Evolutionary conservation across 1,140 invertebrate genomes (phyloP).

Genomic region (Meloidogyne exigua): DNA sequence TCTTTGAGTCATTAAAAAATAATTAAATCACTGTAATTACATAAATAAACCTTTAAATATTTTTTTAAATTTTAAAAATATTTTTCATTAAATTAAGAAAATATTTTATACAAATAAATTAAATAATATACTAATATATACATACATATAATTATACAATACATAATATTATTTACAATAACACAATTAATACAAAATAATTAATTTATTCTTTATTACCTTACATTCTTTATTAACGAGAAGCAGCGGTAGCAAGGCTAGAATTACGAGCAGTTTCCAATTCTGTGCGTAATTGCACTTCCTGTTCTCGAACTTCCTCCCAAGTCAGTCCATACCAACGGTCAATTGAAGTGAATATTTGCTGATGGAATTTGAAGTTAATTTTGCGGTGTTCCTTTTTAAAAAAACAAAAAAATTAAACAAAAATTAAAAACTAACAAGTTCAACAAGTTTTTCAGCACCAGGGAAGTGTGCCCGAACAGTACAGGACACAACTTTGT

Average conservation of each 20-base stretch:
- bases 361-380: background rate
- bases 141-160: too few species aligned
- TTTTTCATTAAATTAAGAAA: too few species aligned
- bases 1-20: too few species aligned
- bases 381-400: background rate
- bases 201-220: too few species aligned
- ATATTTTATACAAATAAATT: too few species aligned
- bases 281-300: background rate
- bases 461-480: background rate
- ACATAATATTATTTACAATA: too few species aligned
- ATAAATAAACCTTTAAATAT: too few species aligned
- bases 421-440: background rate
- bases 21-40: too few species aligned
- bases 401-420: slow-evolving; percentile 81
- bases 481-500: background rate
- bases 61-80: too few species aligned
- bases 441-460: slow-evolving; percentile 4
- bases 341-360: slow-evolving; percentile 2
- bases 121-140: too few species aligned
- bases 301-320: slow-evolving; percentile 58
- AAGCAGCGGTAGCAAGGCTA: background rate
- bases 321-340: background rate
- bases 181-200: too few species aligned
- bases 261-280: background rate
- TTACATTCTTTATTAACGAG: background rate